Conservation (phyloP, 2,113 vertebrate genomes). For the Echinops telfairi region DNA sequence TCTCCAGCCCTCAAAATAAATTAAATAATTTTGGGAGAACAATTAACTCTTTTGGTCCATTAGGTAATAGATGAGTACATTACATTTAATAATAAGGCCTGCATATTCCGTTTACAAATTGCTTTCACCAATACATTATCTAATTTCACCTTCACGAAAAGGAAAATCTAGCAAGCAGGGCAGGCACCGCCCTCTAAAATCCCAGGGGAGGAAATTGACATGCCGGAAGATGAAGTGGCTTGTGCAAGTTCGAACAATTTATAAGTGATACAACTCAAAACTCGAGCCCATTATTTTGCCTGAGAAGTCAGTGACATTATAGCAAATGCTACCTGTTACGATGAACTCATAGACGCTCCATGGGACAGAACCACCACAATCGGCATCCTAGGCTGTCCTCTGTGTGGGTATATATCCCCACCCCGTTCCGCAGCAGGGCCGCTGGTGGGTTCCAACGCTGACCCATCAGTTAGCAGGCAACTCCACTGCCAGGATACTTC, state of each 20-base stretch:
- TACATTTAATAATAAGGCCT: conserved; percentile 67
- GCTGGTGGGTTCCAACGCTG: background rate
- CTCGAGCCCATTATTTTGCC: background rate
- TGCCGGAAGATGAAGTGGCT: background rate
- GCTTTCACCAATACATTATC: conserved; percentile 55
- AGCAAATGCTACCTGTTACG: too few relatives aligned
- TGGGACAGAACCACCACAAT: background rate
- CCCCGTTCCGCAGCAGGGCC: background rate
- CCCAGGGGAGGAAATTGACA: background rate
- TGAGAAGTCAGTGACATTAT: background rate
- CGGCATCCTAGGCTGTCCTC: background rate
- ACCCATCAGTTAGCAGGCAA: background rate
- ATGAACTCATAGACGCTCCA: background rate
- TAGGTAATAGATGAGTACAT: conserved; percentile 69
- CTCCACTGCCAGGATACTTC: too few relatives aligned
- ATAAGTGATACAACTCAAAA: background rate
- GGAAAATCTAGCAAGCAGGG: background rate
- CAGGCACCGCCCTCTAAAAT: background rate
- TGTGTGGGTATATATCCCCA: background rate
- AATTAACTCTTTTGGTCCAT: conserved; percentile 64
- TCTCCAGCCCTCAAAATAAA: conserved; percentile 65
- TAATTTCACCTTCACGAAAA: conserved; percentile 62
- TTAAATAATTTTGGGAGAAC: conserved; percentile 68
- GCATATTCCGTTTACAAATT: conserved; percentile 55
- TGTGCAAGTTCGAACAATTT: background rate